Evolutionary conservation across 2,888 invertebrate genomes (phyloP).

Genomic region (Schrankia costaestrigalis): DNA sequence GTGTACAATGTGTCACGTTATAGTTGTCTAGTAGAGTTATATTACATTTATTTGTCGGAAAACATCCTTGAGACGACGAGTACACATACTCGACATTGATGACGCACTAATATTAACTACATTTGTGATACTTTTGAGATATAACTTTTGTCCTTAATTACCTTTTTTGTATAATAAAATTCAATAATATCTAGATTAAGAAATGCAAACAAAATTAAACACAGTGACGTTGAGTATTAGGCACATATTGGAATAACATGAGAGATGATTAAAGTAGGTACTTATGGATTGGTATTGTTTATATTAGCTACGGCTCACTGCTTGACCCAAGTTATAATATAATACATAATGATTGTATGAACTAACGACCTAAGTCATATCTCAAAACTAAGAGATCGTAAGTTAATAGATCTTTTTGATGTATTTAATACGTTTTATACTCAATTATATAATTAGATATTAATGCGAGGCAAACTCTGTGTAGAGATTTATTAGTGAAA

Average conservation of each 20-base stretch:
- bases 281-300: no score
- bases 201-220: no score
- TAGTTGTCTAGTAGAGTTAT: neutral
- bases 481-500: constrained; percentile 39
- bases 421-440: constrained; percentile 78
- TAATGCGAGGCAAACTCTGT: constrained; percentile 49
- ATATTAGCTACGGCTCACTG: no score
- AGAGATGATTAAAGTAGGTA: no score
- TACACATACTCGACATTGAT: constrained; percentile 25
- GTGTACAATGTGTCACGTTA: neutral
- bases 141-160: constrained; percentile 40
- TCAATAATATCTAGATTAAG: no score
- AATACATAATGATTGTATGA: no score
- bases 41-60: constrained; percentile 28
- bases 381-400: constrained; percentile 49
- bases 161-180: constrained; percentile 2
- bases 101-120: constrained; percentile 42
- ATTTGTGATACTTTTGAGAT: constrained; percentile 60
- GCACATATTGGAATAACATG: no score
- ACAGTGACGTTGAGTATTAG: no score
- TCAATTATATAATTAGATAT: constrained; percentile 67
- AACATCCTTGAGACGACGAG: constrained; percentile 41
- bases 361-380: constrained; percentile 39
- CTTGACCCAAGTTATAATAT: no score
- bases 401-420: constrained; percentile 67